Conservation (phyloP, 2,888 invertebrate species). For the Eristalinus sepulchralis region DNA sequence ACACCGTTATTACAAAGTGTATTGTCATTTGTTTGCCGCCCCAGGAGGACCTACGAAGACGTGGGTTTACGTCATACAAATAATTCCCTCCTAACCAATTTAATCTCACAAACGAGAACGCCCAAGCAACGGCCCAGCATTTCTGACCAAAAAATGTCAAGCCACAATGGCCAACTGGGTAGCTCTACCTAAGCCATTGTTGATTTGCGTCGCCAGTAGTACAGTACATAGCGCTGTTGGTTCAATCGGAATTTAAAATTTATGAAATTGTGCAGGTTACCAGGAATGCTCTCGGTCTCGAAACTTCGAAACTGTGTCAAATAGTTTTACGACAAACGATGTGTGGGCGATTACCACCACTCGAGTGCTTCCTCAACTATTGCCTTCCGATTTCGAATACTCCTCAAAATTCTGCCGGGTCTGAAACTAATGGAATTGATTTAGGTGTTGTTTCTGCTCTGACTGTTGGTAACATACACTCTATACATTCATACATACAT, state of each 20-base stretch:
- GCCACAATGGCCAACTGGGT: background rate
- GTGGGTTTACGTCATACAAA: background rate
- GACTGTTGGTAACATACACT: background rate
- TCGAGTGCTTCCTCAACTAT: background rate
- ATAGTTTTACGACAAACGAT: constrained; percentile 60
- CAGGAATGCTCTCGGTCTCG: constrained; percentile 39
- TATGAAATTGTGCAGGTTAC: constrained; percentile 65
- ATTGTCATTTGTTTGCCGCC: constrained; percentile 35
- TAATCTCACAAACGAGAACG: background rate
- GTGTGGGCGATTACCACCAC: constrained; percentile 41
- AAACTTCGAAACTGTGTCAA: constrained; percentile 65
- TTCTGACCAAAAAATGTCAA: constrained; percentile 17
- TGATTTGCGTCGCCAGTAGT: constrained; percentile 10
- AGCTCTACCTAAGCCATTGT: constrained; percentile 14
- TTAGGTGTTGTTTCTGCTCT: constrained; percentile 27
- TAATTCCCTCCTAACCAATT: constrained; percentile 6
- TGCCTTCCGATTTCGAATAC: constrained; percentile 28
- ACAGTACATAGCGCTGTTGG: constrained; percentile 20
- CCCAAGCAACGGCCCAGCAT: background rate
- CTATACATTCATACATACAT: background rate
- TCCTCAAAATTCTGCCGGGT: background rate
- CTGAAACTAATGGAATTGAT: constrained; percentile 58
- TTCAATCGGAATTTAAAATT: constrained; percentile 65
- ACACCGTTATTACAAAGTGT: constrained; percentile 29
- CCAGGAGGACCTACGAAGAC: background rate